Conservation (phyloP, 2,888 invertebrate genomes). For the Drosophila macrospina region DNA sequence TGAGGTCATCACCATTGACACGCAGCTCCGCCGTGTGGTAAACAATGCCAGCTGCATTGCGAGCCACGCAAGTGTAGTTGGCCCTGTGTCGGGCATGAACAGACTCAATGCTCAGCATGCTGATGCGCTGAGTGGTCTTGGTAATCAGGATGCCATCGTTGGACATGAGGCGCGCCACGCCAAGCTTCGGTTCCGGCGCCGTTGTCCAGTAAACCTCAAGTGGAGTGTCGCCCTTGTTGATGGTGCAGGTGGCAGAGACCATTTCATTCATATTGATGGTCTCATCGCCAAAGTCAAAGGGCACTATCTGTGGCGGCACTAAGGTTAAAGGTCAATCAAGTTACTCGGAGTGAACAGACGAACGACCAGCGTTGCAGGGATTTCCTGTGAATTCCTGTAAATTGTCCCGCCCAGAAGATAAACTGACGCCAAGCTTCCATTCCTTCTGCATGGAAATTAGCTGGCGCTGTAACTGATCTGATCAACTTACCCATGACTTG, state of each 20-base stretch:
- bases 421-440: slow-evolving; percentile 30
- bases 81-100: slow-evolving; percentile 90
- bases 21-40: slow-evolving; percentile 89
- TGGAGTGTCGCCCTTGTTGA: slow-evolving; percentile 92
- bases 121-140: slow-evolving; percentile 88
- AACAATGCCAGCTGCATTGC: slow-evolving; percentile 89
- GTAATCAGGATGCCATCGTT: slow-evolving; percentile 88
- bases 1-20: slow-evolving; percentile 88
- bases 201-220: slow-evolving; percentile 90
- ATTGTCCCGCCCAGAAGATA: slow-evolving; percentile 53
- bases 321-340: slow-evolving; percentile 37
- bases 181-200: slow-evolving; percentile 86
- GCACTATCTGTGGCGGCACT: slow-evolving; percentile 93
- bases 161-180: slow-evolving; percentile 86
- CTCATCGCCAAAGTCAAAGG: slow-evolving; percentile 91
- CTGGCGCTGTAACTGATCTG: slow-evolving; percentile 27
- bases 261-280: slow-evolving; percentile 92
- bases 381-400: slow-evolving; percentile 41
- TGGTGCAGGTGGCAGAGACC: slow-evolving; percentile 90
- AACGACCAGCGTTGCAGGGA: slow-evolving; percentile 68
- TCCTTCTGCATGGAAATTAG: neutral
- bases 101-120: slow-evolving; percentile 89
- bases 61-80: slow-evolving; percentile 91
- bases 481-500: slow-evolving; percentile 97
- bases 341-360: slow-evolving; percentile 13